Evolutionary conservation across 1,140 invertebrate genomes (phyloP).

Genomic region (Battus philenor): DNA sequence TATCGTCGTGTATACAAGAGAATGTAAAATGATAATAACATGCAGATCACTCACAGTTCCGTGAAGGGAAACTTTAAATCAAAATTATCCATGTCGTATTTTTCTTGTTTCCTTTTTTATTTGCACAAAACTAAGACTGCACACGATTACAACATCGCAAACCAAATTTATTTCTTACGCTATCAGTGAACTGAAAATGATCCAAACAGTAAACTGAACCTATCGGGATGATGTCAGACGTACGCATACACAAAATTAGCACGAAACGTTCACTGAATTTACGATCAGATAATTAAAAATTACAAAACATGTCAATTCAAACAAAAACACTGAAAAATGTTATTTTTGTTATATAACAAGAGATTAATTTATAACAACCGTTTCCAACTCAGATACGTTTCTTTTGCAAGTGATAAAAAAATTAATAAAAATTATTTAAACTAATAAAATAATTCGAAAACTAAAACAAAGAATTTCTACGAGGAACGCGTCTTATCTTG

Average conservation of each 20-base stretch:
- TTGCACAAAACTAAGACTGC: slow-evolving; percentile 15
- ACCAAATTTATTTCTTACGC: slow-evolving; percentile 43
- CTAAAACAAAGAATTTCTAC: slow-evolving; percentile 6
- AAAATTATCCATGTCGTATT: slow-evolving; percentile 29
- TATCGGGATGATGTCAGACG: slow-evolving; percentile 54
- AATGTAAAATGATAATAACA: no score
- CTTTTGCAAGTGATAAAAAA: no score
- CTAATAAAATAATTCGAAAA: not conserved
- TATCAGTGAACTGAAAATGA: slow-evolving; percentile 34
- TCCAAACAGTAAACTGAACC: slow-evolving; percentile 45
- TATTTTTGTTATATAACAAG: no score
- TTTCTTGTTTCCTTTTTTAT: slow-evolving; percentile 3
- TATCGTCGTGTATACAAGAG: no score
- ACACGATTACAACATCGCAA: slow-evolving; percentile 15
- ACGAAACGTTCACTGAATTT: slow-evolving; percentile 25
- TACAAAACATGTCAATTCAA: no score
- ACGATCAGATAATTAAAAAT: no score
- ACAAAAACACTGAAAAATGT: no score
- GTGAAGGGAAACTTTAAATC: slow-evolving; percentile 28
- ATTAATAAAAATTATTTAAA: no score
- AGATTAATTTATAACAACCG: no score
- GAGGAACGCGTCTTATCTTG: slow-evolving; percentile 14
- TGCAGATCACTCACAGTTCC: slow-evolving; percentile 38
- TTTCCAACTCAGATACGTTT: no score
- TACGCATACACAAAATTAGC: slow-evolving; percentile 48